Evolutionary conservation across 2,888 invertebrate genomes (phyloP).

Genomic region (Agrochola lychnidis): DNA sequence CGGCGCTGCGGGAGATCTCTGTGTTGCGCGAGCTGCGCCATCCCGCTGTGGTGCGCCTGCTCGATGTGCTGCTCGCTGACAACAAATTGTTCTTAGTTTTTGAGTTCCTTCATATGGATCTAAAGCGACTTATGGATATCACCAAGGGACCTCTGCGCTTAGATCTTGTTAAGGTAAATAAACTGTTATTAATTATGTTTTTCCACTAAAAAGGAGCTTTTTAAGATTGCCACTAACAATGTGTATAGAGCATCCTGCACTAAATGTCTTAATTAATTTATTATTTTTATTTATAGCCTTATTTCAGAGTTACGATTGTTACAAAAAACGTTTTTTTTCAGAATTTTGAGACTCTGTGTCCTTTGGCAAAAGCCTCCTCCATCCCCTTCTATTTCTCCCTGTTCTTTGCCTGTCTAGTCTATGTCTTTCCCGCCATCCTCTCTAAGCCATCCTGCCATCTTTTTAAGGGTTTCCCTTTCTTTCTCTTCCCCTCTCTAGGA

Average conservation of each 20-base stretch:
- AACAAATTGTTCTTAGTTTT: conserved; percentile 97
- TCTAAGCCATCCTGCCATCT: too few relatives aligned
- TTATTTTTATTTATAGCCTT: too few relatives aligned
- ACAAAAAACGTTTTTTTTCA: too few relatives aligned
- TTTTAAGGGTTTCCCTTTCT: too few relatives aligned
- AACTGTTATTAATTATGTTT: not conserved
- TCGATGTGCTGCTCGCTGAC: conserved; percentile 97
- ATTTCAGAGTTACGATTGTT: too few relatives aligned
- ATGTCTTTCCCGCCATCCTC: too few relatives aligned
- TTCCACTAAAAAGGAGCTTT: not conserved
- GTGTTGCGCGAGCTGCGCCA: conserved; percentile 97
- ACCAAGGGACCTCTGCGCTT: conserved; percentile 91
- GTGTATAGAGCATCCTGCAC: not conserved
- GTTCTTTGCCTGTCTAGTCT: too few relatives aligned
- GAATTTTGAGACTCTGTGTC: too few relatives aligned
- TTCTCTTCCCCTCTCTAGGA: too few relatives aligned
- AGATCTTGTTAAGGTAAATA: conserved; percentile 92
- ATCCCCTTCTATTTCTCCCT: too few relatives aligned
- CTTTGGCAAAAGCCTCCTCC: too few relatives aligned
- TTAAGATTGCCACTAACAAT: not conserved
- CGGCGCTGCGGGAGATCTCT: conserved; percentile 98
- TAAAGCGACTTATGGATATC: conserved; percentile 96
- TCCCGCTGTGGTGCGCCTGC: conserved; percentile 96
- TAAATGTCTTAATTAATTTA: not conserved
- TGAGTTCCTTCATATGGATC: conserved; percentile 97